Percentiles rank a stretch among this genome's conserved stretches.
Conservation (phyloP, 1,140 invertebrate species). For the Ctenoplectra terminalis region DNA sequence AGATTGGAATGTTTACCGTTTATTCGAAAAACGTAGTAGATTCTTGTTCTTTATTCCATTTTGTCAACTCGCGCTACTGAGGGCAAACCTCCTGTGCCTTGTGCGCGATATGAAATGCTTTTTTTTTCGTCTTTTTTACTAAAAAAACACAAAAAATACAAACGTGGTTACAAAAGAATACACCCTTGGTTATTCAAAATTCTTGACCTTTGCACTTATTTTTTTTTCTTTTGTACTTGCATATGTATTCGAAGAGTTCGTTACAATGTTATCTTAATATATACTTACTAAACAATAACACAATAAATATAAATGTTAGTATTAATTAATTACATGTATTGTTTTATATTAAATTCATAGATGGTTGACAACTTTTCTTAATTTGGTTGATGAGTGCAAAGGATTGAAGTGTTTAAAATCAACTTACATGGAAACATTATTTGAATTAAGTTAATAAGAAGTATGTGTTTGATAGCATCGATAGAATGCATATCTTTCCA, state of each 20-base stretch:
- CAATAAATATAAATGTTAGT: not conserved
- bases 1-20: slow-evolving; percentile 13
- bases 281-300: not conserved
- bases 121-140: slow-evolving; percentile 6
- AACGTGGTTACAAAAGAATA: not conserved
- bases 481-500: slow-evolving; percentile 3
- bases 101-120: slow-evolving; percentile 5
- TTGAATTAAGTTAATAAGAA: slow-evolving; percentile 15
- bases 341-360: slow-evolving; percentile 4
- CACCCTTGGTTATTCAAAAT: not conserved
- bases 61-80: slow-evolving; percentile 24
- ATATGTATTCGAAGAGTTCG: not conserved
- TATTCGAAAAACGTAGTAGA: not conserved
- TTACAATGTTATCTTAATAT: not conserved
- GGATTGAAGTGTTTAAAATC: not conserved
- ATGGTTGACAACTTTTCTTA: not conserved
- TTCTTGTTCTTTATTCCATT: slow-evolving; percentile 34
- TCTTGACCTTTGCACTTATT: slow-evolving; percentile 31
- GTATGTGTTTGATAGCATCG: not conserved
- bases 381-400: slow-evolving; percentile 23
- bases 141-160: slow-evolving; percentile 9
- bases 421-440: not conserved
- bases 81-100: slow-evolving; percentile 49
- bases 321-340: slow-evolving; percentile 16
- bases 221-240: slow-evolving; percentile 20